Percentiles rank a stretch among this genome's conserved stretches.
These are phyloP conservation scores for Linepithema humile DNA, from an alignment of 1,140 invertebrate species.

Conservation along the genomic window DNA sequence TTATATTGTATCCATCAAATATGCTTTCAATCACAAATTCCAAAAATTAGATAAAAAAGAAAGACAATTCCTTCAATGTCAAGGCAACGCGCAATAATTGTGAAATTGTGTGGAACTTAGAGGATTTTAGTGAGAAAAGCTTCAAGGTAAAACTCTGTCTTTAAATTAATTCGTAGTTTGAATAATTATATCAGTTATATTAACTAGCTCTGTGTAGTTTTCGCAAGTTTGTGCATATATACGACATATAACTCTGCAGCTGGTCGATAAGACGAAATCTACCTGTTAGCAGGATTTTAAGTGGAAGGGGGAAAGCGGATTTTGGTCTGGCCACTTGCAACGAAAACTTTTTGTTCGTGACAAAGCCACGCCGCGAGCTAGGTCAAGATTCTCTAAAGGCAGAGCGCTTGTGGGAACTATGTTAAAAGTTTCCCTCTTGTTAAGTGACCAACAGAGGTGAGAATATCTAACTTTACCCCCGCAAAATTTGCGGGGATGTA, in stretches of 20 bases:
- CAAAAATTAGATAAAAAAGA: too few species aligned
- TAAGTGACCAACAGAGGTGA: conserved; percentile 37
- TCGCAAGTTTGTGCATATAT: neutral
- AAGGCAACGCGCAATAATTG: too few species aligned
- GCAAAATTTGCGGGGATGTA: neutral
- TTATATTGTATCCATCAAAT: too few species aligned
- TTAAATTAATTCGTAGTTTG: neutral
- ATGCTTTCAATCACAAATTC: too few species aligned
- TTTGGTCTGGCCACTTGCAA: neutral
- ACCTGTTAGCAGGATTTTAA: conserved; percentile 16
- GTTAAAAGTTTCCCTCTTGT: conserved; percentile 31
- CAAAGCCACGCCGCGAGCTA: neutral
- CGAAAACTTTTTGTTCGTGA: conserved; percentile 33
- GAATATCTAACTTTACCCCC: conserved; percentile 9
- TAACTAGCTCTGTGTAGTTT: neutral
- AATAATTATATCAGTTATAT: conserved; percentile 3
- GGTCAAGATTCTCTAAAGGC: conserved; percentile 33
- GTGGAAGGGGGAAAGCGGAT: conserved; percentile 12
- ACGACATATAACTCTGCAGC: neutral
- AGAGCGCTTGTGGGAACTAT: conserved; percentile 17
- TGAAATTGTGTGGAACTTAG: too few species aligned
- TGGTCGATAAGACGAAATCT: conserved; percentile 14
- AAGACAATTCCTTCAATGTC: too few species aligned
- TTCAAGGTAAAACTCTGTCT: too few species aligned
- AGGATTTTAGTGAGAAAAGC: neutral